Base-by-base conservation (phyloP, 2,113 vertebrate genomes). In the Serinus canaria region DNA sequence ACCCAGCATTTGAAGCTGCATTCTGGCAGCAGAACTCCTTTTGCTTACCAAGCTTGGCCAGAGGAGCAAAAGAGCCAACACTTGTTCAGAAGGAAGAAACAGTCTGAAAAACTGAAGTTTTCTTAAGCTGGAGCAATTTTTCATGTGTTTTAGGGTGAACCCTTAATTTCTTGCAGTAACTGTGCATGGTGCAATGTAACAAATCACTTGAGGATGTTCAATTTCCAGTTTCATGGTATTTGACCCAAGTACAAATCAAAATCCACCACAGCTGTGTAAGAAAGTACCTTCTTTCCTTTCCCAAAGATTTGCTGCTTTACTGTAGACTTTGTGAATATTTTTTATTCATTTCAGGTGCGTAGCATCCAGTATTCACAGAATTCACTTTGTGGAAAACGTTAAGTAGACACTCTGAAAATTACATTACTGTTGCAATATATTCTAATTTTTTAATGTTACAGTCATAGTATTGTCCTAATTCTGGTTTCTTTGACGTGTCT, bases 11-110 rank as follows among this genome's bases (percentile, higher is more conserved):
- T 92, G 77, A 90, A 75, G 46, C 77, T 62, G 6, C 83, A 13
- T 73, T 80, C 76, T 95, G 94, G 87, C 80, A 91, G 53, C 69
- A 94, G 49, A 59, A 37, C 60, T 70, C 30, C n/a, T 67, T 86
- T 73, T 19, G 7, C 77, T 94, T 92, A 70, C 59, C 73, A 69
- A 15, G 59, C 47, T 46, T 64, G 33, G 33, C 49, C 79, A 83
- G 46, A 63, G 86, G 23, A 76, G 66, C 64, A 47, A 73, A 89
- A 92, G 90, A 76, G 73, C 64, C 76, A 94, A 83, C 83, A 15
- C 49, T 75, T 70, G 31, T 82, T 91, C 13, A 0, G 64, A 27
- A 68, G 73, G 88, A 83, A 41, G 76, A 80, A 89, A 53, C 3
- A 1, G n/a, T 59, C 56, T 75, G 56, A 64, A 62, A 88, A 66